phyloP scores from a whole-genome alignment of 2,888 invertebrate species.

The Microplitis deprimator region DNA sequence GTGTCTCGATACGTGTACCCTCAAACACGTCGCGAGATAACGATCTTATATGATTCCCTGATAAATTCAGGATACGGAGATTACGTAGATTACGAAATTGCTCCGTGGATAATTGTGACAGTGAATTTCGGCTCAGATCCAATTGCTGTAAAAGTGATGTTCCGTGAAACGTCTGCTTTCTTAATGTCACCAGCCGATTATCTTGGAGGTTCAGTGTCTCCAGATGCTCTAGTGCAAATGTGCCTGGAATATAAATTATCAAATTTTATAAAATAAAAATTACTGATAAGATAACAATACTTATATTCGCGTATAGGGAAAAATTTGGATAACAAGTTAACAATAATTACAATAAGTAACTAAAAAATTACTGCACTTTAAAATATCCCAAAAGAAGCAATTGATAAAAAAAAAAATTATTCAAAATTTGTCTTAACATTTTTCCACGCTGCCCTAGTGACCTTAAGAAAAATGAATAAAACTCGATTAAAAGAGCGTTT shows the following conservation, averaged over 20 bases:
- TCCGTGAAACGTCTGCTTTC: slow-evolving; percentile 84
- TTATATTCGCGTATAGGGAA: neutral
- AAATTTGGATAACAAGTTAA: too few relatives aligned
- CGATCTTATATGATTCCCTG: slow-evolving; percentile 81
- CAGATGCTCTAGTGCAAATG: slow-evolving; percentile 77
- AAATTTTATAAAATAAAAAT: neutral
- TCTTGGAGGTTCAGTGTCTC: slow-evolving; percentile 83
- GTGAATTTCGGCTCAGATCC: slow-evolving; percentile 83
- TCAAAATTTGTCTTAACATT: too few relatives aligned
- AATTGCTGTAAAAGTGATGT: slow-evolving; percentile 83
- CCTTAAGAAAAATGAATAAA: too few relatives aligned
- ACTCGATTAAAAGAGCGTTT: neutral
- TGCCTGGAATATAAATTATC: slow-evolving; percentile 73
- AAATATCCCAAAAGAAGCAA: too few relatives aligned
- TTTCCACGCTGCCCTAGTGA: too few relatives aligned
- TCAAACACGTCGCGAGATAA: slow-evolving; percentile 85
- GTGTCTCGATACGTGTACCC: slow-evolving; percentile 84
- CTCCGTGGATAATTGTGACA: slow-evolving; percentile 84
- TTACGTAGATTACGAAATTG: slow-evolving; percentile 85
- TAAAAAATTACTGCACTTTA: too few relatives aligned
- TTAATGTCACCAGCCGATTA: slow-evolving; percentile 81
- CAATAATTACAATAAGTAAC: too few relatives aligned
- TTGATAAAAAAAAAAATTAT: too few relatives aligned
- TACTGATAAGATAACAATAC: neutral
- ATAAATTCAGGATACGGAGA: slow-evolving; percentile 81